Conservation (phyloP, 2,888 invertebrate genomes). For the Eretmocerus hayati region DNA sequence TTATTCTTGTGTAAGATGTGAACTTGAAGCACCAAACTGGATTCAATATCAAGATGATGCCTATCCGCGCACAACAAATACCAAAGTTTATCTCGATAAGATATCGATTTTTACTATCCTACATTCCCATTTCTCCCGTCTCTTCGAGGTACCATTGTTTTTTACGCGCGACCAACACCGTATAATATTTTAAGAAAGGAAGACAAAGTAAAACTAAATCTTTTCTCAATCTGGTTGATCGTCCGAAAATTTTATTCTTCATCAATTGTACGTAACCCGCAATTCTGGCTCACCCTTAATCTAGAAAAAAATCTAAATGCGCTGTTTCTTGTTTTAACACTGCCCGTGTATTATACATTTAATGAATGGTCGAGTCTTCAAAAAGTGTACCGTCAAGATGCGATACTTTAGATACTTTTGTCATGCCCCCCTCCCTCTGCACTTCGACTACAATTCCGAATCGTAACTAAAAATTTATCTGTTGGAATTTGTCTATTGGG, state of each 20-base stretch:
- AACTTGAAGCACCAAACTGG: slow-evolving; percentile 22
- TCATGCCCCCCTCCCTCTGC: no score
- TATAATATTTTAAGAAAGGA: background rate
- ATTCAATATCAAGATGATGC: slow-evolving; percentile 26
- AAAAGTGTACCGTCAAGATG: no score
- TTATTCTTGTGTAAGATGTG: slow-evolving; percentile 19
- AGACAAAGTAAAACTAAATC: slow-evolving; percentile 12
- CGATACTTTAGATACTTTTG: no score
- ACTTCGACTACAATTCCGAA: no score
- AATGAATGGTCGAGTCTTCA: no score
- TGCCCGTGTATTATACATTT: no score
- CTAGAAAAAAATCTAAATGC: no score
- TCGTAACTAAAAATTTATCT: no score
- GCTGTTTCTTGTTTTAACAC: no score
- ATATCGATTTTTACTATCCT: slow-evolving; percentile 30
- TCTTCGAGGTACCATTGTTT: slow-evolving; percentile 1
- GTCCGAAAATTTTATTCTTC: slow-evolving; percentile 14
- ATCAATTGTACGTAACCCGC: no score
- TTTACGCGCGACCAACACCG: slow-evolving; percentile 14
- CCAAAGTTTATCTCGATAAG: slow-evolving; percentile 46
- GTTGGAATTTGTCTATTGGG: no score
- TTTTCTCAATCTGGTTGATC: slow-evolving; percentile 2
- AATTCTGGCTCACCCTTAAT: no score
- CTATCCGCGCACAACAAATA: slow-evolving; percentile 41
- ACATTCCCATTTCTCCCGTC: slow-evolving; percentile 26